Evolutionary conservation across 2,113 vertebrate genomes (phyloP), one percentile per base, ranked within the genome.

Genomic region (Poecilia latipinna): DNA sequence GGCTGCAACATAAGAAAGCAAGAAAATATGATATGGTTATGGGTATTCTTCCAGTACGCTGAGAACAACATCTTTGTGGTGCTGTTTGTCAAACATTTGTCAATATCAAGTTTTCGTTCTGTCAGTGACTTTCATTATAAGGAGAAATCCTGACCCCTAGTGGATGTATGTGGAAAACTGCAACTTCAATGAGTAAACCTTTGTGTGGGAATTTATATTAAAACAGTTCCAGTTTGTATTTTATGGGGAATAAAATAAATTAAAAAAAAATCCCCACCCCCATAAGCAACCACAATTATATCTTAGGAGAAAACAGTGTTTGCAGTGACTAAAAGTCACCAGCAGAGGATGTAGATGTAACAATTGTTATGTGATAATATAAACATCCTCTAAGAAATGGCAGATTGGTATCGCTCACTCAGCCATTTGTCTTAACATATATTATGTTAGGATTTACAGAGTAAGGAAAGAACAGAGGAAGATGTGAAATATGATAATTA

Each of bases 281-380:
- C 26, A 26, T 26, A 26, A 26, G 26, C 26, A 26, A 26, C 26
- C 26, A 26, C 26, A 26, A 26, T 26, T 26, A 26, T 26, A 26
- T 69, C 17, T 57, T 3, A 13, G 31, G 12, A 4, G 8, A 33
- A 29, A 28, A 62, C 35, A 24, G n/a, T 29, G 8, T 44, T 8
- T 62, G 71, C 37, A 69, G 5, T 74, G 33, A 54, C 63, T 24
- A 1, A 12, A 28, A 8, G 65, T 39, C 15, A 29, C 75, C 86
- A 80, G 60, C 73, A 77, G 75, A 74, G 77, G 72, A 3, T 32
- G 70, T 61, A 6, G 19, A 29, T 12, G 37, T 19, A 39, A 19
- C 7, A 54, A 15, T 5, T 17, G 48, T 19, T 54, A 24, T 54
- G 19, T 54, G 24, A 57, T 57, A 3, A 24, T n/a, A 57, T 24